Conservation (phyloP, 2,888 invertebrate species). For the Tupiocoris notatus region DNA sequence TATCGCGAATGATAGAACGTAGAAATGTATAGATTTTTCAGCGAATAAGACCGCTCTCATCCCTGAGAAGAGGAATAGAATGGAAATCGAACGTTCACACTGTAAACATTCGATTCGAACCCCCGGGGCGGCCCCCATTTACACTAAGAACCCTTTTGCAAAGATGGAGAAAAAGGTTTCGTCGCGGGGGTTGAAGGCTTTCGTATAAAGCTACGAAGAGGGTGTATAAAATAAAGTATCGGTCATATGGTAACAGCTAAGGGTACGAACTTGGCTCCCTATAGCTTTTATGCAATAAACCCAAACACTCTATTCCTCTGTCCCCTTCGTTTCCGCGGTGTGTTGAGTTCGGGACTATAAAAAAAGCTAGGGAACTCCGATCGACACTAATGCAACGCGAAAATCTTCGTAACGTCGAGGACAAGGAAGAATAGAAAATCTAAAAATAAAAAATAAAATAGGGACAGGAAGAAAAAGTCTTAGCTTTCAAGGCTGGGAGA, state of each 20-base stretch:
- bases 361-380: not conserved
- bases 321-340: not conserved
- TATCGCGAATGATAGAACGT: too few species aligned
- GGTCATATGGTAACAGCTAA: not conserved
- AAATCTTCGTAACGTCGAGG: not conserved
- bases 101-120: not conserved
- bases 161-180: not conserved
- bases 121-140: not conserved
- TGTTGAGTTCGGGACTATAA: not conserved
- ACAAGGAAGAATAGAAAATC: too few species aligned
- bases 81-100: not conserved
- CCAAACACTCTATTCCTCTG: too few species aligned
- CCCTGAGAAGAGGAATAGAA: too few species aligned
- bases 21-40: too few species aligned
- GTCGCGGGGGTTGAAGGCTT: not conserved
- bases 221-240: not conserved
- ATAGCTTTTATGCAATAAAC: not conserved
- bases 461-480: too few species aligned
- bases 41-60: too few species aligned
- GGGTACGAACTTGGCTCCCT: not conserved
- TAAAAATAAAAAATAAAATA: too few species aligned
- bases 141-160: not conserved
- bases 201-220: not conserved
- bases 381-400: too few species aligned
- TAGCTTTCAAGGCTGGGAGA: not conserved